Percentiles rank a stretch among this genome's conserved stretches.
Evolutionary conservation across 2,113 vertebrate genomes (phyloP).

Genomic region (Thymallus thymallus): DNA sequence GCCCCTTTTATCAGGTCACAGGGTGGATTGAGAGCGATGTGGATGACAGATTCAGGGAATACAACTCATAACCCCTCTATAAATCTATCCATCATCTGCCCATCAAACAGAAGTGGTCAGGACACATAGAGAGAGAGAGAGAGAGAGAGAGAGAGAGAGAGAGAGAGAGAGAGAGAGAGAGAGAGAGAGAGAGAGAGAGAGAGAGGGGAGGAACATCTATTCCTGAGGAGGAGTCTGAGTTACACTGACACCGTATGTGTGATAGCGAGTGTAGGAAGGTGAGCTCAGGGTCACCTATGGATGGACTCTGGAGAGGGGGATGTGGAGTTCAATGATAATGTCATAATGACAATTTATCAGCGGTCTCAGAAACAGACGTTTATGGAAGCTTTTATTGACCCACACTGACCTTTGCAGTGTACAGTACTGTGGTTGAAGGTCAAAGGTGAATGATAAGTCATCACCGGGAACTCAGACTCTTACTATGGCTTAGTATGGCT

Average conservation of each 20-base stretch:
- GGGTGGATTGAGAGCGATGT: constrained; percentile 10
- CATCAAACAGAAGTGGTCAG: background rate
- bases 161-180: background rate
- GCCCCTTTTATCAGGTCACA: constrained; percentile 15
- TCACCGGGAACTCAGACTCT: too few relatives aligned
- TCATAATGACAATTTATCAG: background rate
- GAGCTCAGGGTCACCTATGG: background rate
- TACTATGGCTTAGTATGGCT: too few relatives aligned
- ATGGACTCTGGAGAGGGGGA: constrained; percentile 1
- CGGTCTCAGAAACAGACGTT: too few relatives aligned
- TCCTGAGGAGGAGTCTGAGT: too few relatives aligned
- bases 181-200: background rate
- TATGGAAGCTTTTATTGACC: too few relatives aligned
- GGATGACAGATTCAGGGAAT: constrained; percentile 6
- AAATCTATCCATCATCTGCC: background rate
- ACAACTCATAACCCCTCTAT: background rate
- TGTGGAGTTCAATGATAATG: constrained; percentile 17
- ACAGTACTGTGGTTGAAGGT: too few relatives aligned
- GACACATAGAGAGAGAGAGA: background rate
- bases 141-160: background rate
- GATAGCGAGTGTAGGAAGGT: background rate
- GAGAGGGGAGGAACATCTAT: too few relatives aligned
- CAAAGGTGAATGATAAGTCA: too few relatives aligned
- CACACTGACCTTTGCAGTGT: too few relatives aligned
- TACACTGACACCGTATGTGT: background rate